Base-by-base conservation (phyloP, 92 coral and sea anemone genomes). In the Parazoanthus swiftii region DNA sequence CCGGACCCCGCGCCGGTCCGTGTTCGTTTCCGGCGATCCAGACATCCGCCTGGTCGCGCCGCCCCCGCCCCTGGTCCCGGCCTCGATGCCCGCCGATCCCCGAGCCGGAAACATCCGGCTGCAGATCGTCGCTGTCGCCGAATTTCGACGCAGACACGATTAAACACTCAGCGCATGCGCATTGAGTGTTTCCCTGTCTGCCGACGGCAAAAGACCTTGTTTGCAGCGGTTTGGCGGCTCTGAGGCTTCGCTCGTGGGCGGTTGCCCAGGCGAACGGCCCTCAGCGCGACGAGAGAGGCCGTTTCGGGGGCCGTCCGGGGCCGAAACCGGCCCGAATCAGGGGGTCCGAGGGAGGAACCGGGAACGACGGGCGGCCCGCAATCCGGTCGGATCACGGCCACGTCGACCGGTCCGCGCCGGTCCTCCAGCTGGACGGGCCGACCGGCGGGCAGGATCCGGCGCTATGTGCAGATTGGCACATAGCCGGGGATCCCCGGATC, bases 341-440 rank as follows among this genome's bases (percentile, higher is more conserved):
- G 33, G 33, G 33, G 33, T 29, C 33, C 33, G 33, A 29, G 33
- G 33, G 33, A 29, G 33, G 33, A 29, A 29, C 33, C 33, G 33
- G 33, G 33, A 29, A 29, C 33, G 33, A 29, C 33, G 73, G 73
- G 73, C 73, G 73, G 73, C 73, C 73, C 73, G 73, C 73, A 67
- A 67, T 67, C 73, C 73, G 73, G 73, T 67, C 73, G 73, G 73
- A 67, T 67, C 73, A 67, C 73, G 73, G 73, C 73, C 73, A 67
- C 73, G 73, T 67, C 73, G 73, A 67, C 73, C 73, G 73, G 73
- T 67, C 73, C 73, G 73, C 73, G 73, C 73, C 73, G 73, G 73
- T 67, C 73, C 73, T 67, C 73, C 73, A 67, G 73, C 73, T 67
- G 73, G 73, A 67, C 73, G 73, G 73, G 73, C 73, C 73, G 73